Base-by-base conservation (phyloP, 2,888 invertebrate species). In the Synergus gifuensis region DNA sequence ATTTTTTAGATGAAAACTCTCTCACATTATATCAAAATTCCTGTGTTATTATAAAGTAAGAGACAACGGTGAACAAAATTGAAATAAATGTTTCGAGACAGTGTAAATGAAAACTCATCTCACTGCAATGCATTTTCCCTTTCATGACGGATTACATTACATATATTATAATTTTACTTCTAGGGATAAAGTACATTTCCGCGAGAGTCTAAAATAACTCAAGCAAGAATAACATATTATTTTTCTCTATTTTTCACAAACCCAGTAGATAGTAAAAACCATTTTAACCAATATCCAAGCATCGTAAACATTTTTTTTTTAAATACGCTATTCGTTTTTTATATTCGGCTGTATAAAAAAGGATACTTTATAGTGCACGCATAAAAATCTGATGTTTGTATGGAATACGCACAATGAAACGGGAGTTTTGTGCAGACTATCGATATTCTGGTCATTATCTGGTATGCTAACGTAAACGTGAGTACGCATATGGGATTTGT, bases 361-460 rank as follows among this genome's bases (percentile, higher is more conserved):
- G 11, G 54, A 11, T 54, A 36, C 16, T 40, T 73, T 36, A 54
- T 36, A 49, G 54, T n/a, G 40, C 11, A 49, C 4, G 9, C 54
- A 54, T 49, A 73, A 49, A 73, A 73, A 49, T 54, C 54, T 73
- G 40, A 54, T 73, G 73, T 54, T 54, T 54, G 73, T 49, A 73
- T 54, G 40, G 40, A 54, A 36, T 73, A 73, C 40, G 54, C 40
- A 54, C 36, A 40, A 54, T 73, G 73, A 73, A 73, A 73, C 73
- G 73, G 73, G 73, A 73, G 54, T 73, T 73, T 73, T 73, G 73
- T 73, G 36, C 73, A 73, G 54, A 58, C 73, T 40, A 73, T 73
- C 73, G 73, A 73, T 73, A 73, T 73, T 54, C 73, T 73, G 73
- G 73, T 73, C 73, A 73, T 73, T 73, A 73, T 73, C 54, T 58